Evolutionary conservation across 2,797 vertebrate genomes (phyloP).

Genomic region (Lateolabrax maculatus): DNA sequence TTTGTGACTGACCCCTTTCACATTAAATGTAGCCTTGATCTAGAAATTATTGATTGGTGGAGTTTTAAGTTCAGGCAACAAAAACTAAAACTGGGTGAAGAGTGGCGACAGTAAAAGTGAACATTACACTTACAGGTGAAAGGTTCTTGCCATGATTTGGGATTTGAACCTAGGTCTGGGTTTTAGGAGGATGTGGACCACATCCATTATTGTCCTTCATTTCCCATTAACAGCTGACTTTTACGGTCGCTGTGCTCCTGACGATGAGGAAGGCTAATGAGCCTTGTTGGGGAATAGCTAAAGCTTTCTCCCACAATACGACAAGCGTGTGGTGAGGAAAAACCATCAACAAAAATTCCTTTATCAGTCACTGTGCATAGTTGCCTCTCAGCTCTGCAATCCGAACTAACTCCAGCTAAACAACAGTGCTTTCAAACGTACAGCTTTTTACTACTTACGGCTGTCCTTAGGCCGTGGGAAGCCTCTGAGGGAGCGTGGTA

Average conservation of each 20-base stretch:
- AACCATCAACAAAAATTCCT: conserved; percentile 16
- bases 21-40: background rate
- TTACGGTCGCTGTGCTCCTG: background rate
- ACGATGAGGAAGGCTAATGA: conserved; percentile 6
- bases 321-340: conserved; percentile 1
- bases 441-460: conserved; percentile 13
- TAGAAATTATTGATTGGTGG: background rate
- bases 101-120: background rate
- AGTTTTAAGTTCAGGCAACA: background rate
- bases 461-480: background rate
- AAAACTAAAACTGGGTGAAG: background rate
- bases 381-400: conserved; percentile 7
- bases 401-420: background rate
- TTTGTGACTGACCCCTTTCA: background rate
- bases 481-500: conserved; percentile 20
- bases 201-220: background rate
- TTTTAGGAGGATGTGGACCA: too few species aligned
- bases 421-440: background rate
- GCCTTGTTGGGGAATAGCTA: background rate
- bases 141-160: background rate
- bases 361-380: background rate
- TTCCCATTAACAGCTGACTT: background rate
- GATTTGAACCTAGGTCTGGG: background rate
- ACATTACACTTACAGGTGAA: background rate
- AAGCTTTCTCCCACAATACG: conserved; percentile 2